These are phyloP conservation scores for Datnioides undecimradiatus DNA, from an alignment of 2,113 vertebrate species.

Conservation along the genomic window DNA sequence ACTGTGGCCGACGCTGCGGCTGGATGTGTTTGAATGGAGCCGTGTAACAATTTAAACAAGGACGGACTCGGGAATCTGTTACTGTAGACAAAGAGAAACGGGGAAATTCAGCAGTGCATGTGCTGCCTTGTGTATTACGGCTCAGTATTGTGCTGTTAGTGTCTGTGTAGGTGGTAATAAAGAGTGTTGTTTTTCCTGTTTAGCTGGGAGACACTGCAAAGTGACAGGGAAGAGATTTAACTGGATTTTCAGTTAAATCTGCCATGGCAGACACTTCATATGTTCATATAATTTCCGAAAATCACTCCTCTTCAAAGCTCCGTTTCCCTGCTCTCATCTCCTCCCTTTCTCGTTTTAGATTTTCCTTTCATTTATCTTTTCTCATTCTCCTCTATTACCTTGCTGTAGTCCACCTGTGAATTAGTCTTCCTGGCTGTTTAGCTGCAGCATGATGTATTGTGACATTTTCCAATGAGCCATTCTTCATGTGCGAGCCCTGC, in stretches of 20 bases:
- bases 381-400: constrained; percentile 47
- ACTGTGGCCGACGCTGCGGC: neutral
- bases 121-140: neutral
- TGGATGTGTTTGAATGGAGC: constrained; percentile 13
- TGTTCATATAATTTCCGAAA: constrained; percentile 35
- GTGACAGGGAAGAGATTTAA: constrained; percentile 20
- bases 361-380: constrained; percentile 50
- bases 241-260: constrained; percentile 15
- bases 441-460: constrained; percentile 68
- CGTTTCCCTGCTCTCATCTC: constrained; percentile 12
- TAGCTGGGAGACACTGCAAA: neutral
- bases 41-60: constrained; percentile 13
- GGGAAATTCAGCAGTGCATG: neutral
- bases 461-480: constrained; percentile 73
- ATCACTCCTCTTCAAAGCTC: constrained; percentile 23
- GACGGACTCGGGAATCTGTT: neutral
- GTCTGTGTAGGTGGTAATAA: neutral
- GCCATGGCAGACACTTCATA: constrained; percentile 27
- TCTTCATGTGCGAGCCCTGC: constrained; percentile 42
- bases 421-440: constrained; percentile 62
- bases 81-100: constrained; percentile 8
- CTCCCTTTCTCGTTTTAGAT: constrained; percentile 27
- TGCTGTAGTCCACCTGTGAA: constrained; percentile 57
- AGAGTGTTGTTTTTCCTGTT: neutral
- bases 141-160: constrained; percentile 6